These are phyloP conservation scores for Microplitis deprimator DNA, from an alignment of 2,888 invertebrate species.

Conservation along the genomic window DNA sequence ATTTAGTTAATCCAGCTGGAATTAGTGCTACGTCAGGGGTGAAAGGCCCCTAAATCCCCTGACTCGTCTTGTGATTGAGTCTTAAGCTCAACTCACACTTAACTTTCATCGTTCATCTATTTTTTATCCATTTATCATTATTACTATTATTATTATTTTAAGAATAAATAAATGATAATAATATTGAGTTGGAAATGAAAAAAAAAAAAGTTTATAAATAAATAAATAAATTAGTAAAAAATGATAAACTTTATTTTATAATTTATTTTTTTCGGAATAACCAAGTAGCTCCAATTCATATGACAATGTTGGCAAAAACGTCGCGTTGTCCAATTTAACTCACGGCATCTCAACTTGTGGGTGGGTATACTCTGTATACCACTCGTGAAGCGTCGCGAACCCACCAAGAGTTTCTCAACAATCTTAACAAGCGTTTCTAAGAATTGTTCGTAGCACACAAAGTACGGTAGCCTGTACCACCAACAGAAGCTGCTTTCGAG, in stretches of 20 bases:
- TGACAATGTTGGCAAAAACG: conserved; percentile 12
- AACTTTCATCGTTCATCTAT: not conserved
- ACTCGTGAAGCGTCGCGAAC: conserved; percentile 18
- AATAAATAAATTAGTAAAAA: not conserved
- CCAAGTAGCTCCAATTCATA: conserved; percentile 23
- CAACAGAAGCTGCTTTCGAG: not conserved
- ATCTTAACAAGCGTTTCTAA: conserved; percentile 38
- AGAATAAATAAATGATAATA: not conserved
- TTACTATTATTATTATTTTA: not conserved
- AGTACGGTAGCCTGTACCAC: not conserved
- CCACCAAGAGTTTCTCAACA: conserved; percentile 39
- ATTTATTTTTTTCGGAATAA: conserved; percentile 19
- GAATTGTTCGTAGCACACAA: conserved; percentile 30
- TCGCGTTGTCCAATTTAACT: conserved; percentile 40
- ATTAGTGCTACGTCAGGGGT: conserved; percentile 42
- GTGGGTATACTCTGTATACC: conserved; percentile 14
- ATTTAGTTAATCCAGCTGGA: conserved; percentile 42
- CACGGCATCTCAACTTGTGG: conserved; percentile 24
- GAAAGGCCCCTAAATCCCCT: conserved; percentile 22
- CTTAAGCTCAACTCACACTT: conserved; percentile 38
- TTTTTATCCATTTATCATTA: not conserved
- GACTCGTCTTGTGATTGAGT: conserved; percentile 36
- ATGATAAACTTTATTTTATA: not conserved
- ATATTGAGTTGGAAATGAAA: not conserved
- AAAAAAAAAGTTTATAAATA: not conserved